Percentiles rank a stretch among this genome's conserved stretches.
Evolutionary conservation across 2,888 invertebrate genomes (phyloP).

Genomic region (Torymus auratus): DNA sequence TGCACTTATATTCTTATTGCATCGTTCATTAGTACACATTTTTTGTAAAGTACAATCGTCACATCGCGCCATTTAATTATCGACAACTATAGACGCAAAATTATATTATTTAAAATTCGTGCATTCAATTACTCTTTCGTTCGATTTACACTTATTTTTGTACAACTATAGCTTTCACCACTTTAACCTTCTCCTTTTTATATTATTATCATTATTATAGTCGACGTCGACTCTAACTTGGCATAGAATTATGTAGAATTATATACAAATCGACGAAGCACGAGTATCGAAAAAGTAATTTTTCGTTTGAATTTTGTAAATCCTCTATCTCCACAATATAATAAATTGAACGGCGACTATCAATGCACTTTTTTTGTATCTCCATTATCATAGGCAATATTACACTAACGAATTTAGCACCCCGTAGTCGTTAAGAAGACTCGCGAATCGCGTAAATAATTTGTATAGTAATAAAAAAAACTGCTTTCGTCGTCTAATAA

Average conservation of each 20-base stretch:
- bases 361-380: constrained; percentile 21
- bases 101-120: constrained; percentile 38
- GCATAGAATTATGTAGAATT: constrained; percentile 55
- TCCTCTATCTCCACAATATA: constrained; percentile 35
- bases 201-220: constrained; percentile 55
- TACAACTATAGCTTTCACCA: constrained; percentile 58
- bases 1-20: constrained; percentile 39
- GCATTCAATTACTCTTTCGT: constrained; percentile 50
- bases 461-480: constrained; percentile 43
- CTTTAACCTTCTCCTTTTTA: constrained; percentile 32
- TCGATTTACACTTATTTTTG: constrained; percentile 53
- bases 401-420: constrained; percentile 35
- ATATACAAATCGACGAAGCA: constrained; percentile 56
- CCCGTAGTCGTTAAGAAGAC: constrained; percentile 46
- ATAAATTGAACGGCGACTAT: constrained; percentile 29
- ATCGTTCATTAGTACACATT: background rate
- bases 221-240: constrained; percentile 54
- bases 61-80: constrained; percentile 25
- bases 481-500: constrained; percentile 51
- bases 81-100: constrained; percentile 9
- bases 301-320: constrained; percentile 26
- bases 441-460: constrained; percentile 39
- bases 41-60: constrained; percentile 31
- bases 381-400: constrained; percentile 39
- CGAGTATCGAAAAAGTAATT: constrained; percentile 45